Conservation (phyloP, 2,797 vertebrate species). For the Dendrocincla fuliginosa region DNA sequence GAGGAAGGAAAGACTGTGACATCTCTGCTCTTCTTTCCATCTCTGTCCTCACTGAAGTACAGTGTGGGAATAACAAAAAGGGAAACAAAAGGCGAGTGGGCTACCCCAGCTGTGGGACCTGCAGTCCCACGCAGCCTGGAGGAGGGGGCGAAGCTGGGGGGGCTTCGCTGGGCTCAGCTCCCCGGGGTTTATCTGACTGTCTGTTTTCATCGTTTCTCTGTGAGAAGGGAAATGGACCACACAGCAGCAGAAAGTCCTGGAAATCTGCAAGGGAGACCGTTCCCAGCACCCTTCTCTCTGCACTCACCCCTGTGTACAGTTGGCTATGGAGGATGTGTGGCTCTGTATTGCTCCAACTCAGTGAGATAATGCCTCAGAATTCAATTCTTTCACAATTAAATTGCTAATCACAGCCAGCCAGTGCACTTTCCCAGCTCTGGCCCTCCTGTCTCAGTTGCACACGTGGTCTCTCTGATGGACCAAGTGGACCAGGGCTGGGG, state of each 20-base stretch:
- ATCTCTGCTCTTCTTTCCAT: background rate
- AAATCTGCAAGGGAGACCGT: background rate
- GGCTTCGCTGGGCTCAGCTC: background rate
- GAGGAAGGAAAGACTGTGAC: background rate
- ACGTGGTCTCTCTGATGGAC: fast-evolving
- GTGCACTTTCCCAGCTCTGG: background rate
- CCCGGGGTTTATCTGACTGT: background rate
- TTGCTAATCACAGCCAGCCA: background rate
- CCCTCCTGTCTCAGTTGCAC: background rate
- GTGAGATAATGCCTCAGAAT: background rate
- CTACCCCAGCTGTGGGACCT: background rate
- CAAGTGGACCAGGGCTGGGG: background rate
- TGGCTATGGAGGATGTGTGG: background rate
- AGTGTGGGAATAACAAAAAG: background rate
- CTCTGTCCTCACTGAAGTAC: background rate
- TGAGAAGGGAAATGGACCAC: conserved; percentile 58
- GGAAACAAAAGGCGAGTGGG: background rate
- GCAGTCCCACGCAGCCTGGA: background rate
- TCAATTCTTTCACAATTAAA: background rate
- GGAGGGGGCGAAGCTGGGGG: background rate
- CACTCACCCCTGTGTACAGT: background rate
- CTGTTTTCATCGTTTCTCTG: conserved; percentile 11
- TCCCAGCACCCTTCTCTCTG: conserved; percentile 26
- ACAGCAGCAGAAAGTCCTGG: conserved; percentile 49
- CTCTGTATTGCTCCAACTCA: background rate